Percentiles rank a stretch among this genome's conserved stretches.
phyloP scores from a whole-genome alignment of 2,888 invertebrate species.

The Metalampra italica region DNA sequence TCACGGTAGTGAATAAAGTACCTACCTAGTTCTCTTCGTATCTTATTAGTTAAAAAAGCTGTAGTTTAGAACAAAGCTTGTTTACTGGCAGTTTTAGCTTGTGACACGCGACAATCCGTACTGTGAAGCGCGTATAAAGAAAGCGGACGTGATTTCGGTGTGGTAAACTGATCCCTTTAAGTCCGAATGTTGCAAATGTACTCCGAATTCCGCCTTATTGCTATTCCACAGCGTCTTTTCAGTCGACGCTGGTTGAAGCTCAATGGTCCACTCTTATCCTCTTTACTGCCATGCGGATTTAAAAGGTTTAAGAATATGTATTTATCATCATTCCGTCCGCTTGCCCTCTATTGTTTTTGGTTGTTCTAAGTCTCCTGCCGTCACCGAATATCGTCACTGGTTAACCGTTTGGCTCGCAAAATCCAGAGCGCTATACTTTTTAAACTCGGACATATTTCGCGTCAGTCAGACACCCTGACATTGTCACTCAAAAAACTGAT shows the following conservation, averaged over 20 bases:
- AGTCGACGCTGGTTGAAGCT: constrained; percentile 19
- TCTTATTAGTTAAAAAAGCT: neutral
- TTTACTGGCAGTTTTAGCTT: constrained; percentile 21
- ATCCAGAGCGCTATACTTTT: too few relatives aligned
- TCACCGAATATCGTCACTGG: too few relatives aligned
- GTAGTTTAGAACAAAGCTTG: constrained; percentile 12
- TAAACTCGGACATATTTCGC: too few relatives aligned
- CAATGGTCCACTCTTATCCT: constrained; percentile 24
- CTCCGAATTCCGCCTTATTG: constrained; percentile 16
- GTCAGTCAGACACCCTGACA: too few relatives aligned
- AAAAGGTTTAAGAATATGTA: constrained; percentile 8
- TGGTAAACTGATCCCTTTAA: constrained; percentile 26
- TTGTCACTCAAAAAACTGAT: too few relatives aligned
- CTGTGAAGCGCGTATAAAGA: constrained; percentile 28
- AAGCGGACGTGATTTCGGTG: constrained; percentile 25
- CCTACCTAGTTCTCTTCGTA: too few relatives aligned
- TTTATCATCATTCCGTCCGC: neutral
- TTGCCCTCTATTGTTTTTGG: too few relatives aligned
- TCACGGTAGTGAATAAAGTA: too few relatives aligned
- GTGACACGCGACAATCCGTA: constrained; percentile 7
- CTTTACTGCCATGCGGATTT: constrained; percentile 30
- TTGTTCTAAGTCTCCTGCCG: too few relatives aligned
- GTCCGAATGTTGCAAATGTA: constrained; percentile 16
- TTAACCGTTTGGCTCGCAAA: too few relatives aligned
- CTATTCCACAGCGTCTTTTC: constrained; percentile 21